Evolutionary conservation across 1,140 invertebrate species (phyloP).

Genomic region (Drosophila kohkoa): DNA sequence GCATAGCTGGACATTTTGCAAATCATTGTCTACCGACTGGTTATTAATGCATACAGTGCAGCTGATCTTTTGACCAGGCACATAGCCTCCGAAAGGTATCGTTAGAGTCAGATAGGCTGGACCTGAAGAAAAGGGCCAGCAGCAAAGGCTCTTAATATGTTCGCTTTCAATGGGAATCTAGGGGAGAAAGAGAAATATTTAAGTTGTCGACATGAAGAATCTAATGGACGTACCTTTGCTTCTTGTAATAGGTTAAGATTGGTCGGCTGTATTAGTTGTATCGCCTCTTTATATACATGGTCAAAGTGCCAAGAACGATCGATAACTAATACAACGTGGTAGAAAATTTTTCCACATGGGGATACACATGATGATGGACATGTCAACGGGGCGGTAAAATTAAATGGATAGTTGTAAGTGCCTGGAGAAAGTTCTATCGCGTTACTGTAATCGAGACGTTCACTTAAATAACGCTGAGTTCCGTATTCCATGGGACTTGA

Average conservation of each 20-base stretch:
- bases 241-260: constrained; percentile 88
- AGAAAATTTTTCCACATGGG: constrained; percentile 89
- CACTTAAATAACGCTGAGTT: constrained; percentile 52
- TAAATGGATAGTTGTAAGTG: constrained; percentile 64
- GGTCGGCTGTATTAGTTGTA: constrained; percentile 90
- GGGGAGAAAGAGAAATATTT: not conserved
- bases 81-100: constrained; percentile 75
- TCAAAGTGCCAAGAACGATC: constrained; percentile 90
- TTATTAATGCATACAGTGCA: constrained; percentile 66
- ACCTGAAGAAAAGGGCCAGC: constrained; percentile 75
- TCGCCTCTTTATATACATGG: constrained; percentile 88
- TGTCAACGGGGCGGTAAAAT: constrained; percentile 85
- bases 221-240: constrained; percentile 47
- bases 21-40: constrained; percentile 61
- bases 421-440: constrained; percentile 52
- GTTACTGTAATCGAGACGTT: constrained; percentile 24
- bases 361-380: constrained; percentile 90
- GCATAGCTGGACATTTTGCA: constrained; percentile 46
- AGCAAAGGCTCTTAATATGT: constrained; percentile 65
- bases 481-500: constrained; percentile 31
- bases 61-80: constrained; percentile 68
- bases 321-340: constrained; percentile 88
- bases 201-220: not conserved
- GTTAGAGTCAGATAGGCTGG: constrained; percentile 59
- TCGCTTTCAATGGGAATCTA: constrained; percentile 64